Evolutionary conservation across 2,113 vertebrate genomes (phyloP).

Genomic region (Sebastes schlegelii): DNA sequence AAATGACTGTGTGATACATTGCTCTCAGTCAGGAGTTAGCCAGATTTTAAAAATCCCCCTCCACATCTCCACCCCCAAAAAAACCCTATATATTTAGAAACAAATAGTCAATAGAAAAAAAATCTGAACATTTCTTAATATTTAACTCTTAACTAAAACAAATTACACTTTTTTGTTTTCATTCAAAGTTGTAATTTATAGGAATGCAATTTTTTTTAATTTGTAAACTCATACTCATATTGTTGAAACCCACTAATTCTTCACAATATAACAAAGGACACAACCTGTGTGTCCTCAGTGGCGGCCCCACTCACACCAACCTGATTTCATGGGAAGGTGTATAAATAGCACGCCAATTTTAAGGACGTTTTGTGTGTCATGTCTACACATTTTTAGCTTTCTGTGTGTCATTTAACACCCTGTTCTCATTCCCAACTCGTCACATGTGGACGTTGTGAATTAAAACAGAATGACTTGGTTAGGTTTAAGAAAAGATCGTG

Average conservation of each 20-base stretch:
- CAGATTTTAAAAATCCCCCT: neutral
- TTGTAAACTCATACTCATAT: neutral
- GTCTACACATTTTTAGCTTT: no score
- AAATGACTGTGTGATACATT: neutral
- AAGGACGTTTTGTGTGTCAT: no score
- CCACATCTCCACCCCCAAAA: neutral
- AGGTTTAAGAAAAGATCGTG: neutral
- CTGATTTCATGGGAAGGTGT: neutral
- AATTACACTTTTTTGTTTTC: no score
- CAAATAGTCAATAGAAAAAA: neutral
- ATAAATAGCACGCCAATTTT: neutral
- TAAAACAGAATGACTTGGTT: neutral
- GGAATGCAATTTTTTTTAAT: neutral
- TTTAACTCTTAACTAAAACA: neutral
- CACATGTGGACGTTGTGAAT: neutral
- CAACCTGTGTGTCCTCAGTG: neutral
- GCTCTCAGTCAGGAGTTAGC: neutral
- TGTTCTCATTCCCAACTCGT: no score
- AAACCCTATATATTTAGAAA: neutral
- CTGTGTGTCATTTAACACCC: no score
- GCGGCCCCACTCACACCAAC: neutral
- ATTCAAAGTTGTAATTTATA: neutral
- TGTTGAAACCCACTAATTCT: neutral
- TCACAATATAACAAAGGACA: neutral
- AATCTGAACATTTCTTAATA: neutral